Evolutionary conservation across 2,113 vertebrate species (phyloP).

Genomic region (Cavia aperea): DNA sequence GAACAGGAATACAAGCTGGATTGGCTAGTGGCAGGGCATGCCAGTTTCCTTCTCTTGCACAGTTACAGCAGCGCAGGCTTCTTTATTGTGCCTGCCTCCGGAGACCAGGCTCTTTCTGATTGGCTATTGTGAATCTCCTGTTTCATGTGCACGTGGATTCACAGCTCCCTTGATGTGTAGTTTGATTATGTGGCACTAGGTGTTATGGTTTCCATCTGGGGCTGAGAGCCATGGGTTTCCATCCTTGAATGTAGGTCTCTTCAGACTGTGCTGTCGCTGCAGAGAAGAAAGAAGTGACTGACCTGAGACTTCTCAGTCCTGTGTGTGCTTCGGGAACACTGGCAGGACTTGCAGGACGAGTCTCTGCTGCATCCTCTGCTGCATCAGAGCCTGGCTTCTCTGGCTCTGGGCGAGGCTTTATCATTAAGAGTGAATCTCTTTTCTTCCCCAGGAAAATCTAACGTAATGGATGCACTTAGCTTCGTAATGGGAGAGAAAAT

Average conservation of each 20-base stretch:
- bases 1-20: background rate
- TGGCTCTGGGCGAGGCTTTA: background rate
- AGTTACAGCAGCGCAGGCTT: background rate
- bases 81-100: background rate
- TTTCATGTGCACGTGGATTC: background rate
- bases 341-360: background rate
- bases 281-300: background rate
- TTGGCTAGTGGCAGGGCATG: background rate
- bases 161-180: background rate
- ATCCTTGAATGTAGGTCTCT: background rate
- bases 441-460: constrained; percentile 86
- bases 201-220: background rate
- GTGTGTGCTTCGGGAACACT: background rate
- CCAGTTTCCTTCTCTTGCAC: background rate
- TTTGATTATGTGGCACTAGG: background rate
- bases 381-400: background rate
- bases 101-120: background rate
- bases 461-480: constrained; percentile 95
- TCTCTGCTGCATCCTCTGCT: background rate
- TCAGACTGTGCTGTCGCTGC: background rate
- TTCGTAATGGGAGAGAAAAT: constrained; percentile 88
- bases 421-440: background rate
- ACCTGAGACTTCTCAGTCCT: background rate
- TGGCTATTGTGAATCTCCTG: background rate
- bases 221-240: background rate